Percentiles rank a stretch among this genome's conserved stretches.
These are phyloP conservation scores for Sinella curviseta DNA, from an alignment of 1,140 invertebrate genomes.

Conservation along the genomic window DNA sequence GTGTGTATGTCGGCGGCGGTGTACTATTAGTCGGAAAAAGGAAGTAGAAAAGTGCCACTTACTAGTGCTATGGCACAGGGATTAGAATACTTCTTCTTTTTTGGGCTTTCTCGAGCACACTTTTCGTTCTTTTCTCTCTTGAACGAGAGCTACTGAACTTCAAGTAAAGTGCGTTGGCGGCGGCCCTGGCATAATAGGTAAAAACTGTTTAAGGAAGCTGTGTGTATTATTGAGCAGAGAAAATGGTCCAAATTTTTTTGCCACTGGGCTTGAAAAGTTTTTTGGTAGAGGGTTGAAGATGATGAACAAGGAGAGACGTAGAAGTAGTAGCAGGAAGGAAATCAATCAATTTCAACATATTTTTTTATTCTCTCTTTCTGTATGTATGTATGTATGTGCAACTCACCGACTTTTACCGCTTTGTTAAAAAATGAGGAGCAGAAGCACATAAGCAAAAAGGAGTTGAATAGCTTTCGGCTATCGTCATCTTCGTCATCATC, in stretches of 20 bases:
- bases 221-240: not conserved
- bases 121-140: not conserved
- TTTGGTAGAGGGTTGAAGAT: not conserved
- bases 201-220: too few species aligned
- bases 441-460: not conserved
- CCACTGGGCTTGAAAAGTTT: not conserved
- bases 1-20: not conserved
- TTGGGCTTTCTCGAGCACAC: not conserved
- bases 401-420: not conserved
- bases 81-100: not conserved
- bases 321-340: slow-evolving; percentile 9
- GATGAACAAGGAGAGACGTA: not conserved
- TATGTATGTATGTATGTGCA: too few species aligned
- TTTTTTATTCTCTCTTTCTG: not conserved
- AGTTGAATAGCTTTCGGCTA: not conserved
- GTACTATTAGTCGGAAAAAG: too few species aligned
- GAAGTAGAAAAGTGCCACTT: not conserved
- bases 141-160: too few species aligned
- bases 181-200: too few species aligned
- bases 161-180: not conserved
- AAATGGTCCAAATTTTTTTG: not conserved
- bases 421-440: not conserved
- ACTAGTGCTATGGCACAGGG: not conserved
- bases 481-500: not conserved
- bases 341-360: slow-evolving; percentile 18